Conservation (phyloP, 2,797 vertebrate species). For the Calcarius lapponicus region DNA sequence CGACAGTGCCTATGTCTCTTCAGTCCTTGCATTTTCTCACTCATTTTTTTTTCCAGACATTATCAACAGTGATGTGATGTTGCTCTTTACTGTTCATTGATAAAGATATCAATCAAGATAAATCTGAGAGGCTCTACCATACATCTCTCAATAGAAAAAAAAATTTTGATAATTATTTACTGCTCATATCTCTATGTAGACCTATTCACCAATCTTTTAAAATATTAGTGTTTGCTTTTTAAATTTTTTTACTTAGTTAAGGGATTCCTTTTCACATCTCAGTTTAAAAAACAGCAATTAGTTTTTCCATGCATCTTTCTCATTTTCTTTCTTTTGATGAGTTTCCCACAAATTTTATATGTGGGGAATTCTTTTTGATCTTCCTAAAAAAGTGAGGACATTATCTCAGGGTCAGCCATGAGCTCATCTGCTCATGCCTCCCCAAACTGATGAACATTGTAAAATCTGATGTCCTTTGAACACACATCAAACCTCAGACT, state of each 20-base stretch:
- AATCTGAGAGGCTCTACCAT: neutral
- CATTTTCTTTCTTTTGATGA: neutral
- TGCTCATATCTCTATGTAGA: neutral
- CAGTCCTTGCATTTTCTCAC: neutral
- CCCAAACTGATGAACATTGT: neutral
- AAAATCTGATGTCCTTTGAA: neutral
- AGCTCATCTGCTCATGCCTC: neutral
- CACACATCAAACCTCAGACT: neutral
- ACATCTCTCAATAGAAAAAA: neutral
- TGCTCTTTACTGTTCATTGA: neutral
- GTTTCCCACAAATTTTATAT: neutral
- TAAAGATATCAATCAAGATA: neutral
- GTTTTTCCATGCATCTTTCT: neutral
- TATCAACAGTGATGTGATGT: neutral
- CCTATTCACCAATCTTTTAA: neutral
- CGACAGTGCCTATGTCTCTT: neutral
- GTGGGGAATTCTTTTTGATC: neutral
- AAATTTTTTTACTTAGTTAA: neutral
- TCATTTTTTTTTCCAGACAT: neutral
- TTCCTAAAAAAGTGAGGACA: neutral
- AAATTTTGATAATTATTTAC: neutral
- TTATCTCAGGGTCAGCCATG: neutral
- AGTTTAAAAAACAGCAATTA: neutral
- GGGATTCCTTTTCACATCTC: neutral
- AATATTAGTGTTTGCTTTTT: neutral